A percentile compares a stretch with the other conserved stretches of the same genome.
These are phyloP conservation scores for Zootermopsis nevadensis DNA, from an alignment of 2,888 invertebrate genomes.

Conservation along the genomic window DNA sequence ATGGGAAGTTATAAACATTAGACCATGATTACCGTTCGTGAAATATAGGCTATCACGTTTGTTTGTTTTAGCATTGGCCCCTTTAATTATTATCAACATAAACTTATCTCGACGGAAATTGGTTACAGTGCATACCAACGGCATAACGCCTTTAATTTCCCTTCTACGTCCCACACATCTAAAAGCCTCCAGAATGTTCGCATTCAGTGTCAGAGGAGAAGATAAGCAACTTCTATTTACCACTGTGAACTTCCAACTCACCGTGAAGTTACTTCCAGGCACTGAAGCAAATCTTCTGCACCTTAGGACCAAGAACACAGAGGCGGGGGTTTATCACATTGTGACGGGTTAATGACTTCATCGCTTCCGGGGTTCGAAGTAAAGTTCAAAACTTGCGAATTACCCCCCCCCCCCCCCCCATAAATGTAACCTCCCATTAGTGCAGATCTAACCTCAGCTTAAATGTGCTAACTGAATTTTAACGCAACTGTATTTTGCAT, in stretches of 20 bases:
- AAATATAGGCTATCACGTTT: background rate
- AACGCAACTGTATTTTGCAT: background rate
- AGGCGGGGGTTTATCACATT: background rate
- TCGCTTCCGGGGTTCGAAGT: background rate
- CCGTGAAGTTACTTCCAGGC: background rate
- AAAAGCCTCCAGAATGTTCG: no score
- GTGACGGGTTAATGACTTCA: background rate
- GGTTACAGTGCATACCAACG: background rate
- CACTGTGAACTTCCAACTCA: background rate
- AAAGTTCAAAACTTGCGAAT: background rate
- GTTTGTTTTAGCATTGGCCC: background rate
- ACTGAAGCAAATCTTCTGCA: no score
- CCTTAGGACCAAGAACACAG: background rate
- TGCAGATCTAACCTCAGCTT: background rate
- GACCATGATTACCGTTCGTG: background rate
- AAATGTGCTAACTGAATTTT: constrained; percentile 17
- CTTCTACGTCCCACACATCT: background rate
- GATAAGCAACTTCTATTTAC: background rate
- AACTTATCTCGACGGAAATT: background rate
- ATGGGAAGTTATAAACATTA: background rate
- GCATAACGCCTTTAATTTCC: background rate
- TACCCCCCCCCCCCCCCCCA: background rate
- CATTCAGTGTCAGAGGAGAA: background rate
- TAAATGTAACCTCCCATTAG: background rate
- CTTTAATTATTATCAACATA: background rate